Evolutionary conservation across 1,140 invertebrate species (phyloP).

Genomic region (Meloidogyne floridensis): DNA sequence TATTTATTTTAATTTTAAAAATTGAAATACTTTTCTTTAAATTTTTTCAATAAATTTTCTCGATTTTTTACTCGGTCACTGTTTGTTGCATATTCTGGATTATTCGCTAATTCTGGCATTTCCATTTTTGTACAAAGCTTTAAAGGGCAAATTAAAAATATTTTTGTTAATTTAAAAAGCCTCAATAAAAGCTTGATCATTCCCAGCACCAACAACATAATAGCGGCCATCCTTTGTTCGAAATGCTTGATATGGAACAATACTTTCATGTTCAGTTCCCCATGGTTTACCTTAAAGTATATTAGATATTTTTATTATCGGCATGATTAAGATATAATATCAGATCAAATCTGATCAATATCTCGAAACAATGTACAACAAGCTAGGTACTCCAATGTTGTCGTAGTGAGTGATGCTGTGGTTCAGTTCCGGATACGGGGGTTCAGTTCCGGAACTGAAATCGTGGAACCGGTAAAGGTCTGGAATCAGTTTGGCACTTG

Average conservation of each 20-base stretch:
- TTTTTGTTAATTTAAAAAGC: slow-evolving; percentile 17
- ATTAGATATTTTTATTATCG: not conserved
- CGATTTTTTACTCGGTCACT: slow-evolving; percentile 77
- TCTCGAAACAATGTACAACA: too few species aligned
- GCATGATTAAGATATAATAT: too few species aligned
- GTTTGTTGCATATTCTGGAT: slow-evolving; percentile 77
- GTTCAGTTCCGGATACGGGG: too few species aligned
- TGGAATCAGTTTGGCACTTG: too few species aligned
- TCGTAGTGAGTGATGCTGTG: too few species aligned
- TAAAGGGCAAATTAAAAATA: slow-evolving; percentile 14
- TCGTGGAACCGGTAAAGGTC: too few species aligned
- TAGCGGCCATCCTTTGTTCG: slow-evolving; percentile 41
- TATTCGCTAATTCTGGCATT: slow-evolving; percentile 71
- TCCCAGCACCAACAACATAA: slow-evolving; percentile 41
- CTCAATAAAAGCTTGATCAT: slow-evolving; percentile 44
- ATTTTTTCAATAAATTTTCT: slow-evolving; percentile 72
- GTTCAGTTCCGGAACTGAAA: too few species aligned
- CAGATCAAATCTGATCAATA: too few species aligned
- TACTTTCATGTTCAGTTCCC: slow-evolving; percentile 88
- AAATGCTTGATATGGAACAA: slow-evolving; percentile 86
- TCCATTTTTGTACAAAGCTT: slow-evolving; percentile 73
- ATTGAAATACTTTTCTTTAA: slow-evolving; percentile 69
- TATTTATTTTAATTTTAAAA: not conserved
- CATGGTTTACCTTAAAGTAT: slow-evolving; percentile 71
- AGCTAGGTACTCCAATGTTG: too few species aligned